These are phyloP conservation scores for Tachystola acroxantha DNA, from an alignment of 2,888 invertebrate species.

Conservation along the genomic window DNA sequence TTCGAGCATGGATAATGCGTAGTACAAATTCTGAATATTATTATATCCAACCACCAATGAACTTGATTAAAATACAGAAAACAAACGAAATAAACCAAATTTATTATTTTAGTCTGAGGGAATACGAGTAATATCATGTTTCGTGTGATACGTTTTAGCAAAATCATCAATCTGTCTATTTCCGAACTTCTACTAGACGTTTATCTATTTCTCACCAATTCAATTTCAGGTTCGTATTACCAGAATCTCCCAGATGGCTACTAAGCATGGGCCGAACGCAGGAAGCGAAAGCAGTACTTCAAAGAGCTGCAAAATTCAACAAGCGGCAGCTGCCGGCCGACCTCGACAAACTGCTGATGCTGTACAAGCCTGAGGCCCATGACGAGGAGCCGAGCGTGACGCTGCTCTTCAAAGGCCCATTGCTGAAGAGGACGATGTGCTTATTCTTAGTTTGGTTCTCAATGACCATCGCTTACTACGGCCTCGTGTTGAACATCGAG, in stretches of 20 bases:
- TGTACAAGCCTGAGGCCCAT: conserved; percentile 57
- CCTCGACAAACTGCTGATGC: conserved; percentile 82
- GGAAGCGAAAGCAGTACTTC: conserved; percentile 82
- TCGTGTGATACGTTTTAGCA: no score
- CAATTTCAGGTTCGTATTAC: conserved; percentile 82
- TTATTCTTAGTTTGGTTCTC: conserved; percentile 87
- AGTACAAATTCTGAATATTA: no score
- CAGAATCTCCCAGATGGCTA: conserved; percentile 90
- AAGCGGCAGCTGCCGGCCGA: conserved; percentile 81
- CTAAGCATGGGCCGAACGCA: conserved; percentile 84
- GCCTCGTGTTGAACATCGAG: conserved; percentile 84
- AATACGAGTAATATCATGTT: no score
- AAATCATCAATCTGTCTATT: no score
- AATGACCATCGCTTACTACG: conserved; percentile 88
- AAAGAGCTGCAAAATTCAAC: conserved; percentile 82
- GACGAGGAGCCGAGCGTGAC: conserved; percentile 76
- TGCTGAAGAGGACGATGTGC: conserved; percentile 83
- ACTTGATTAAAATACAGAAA: no score
- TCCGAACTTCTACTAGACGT: no score
- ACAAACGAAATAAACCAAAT: no score
- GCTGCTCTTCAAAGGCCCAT: conserved; percentile 82
- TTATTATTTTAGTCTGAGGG: no score
- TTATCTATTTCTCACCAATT: no score
- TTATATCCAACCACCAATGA: no score
- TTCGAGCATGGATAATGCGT: no score